A percentile compares a stretch with the other conserved stretches of the same genome.
These are phyloP conservation scores for Pemphigus obesinymphae DNA, from an alignment of 1,140 invertebrate genomes.

Conservation along the genomic window DNA sequence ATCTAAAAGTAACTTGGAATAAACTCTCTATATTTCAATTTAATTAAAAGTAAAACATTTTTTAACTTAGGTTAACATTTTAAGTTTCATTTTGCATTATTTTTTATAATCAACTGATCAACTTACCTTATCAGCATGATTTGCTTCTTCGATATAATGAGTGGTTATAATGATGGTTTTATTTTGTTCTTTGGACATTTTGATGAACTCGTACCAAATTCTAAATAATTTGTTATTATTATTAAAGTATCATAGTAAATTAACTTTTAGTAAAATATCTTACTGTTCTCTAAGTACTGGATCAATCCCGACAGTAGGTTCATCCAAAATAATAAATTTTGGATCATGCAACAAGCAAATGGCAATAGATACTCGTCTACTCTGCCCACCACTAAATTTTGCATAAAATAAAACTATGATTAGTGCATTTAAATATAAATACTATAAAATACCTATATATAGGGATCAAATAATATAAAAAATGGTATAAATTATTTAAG, in stretches of 20 bases:
- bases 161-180: slow-evolving; percentile 84
- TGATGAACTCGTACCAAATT: slow-evolving; percentile 83
- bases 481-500: too few species aligned
- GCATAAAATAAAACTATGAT: too few species aligned
- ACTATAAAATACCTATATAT: too few species aligned
- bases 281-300: slow-evolving; percentile 72
- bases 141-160: slow-evolving; percentile 90
- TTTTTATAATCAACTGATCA: too few species aligned
- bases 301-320: slow-evolving; percentile 86
- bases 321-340: slow-evolving; percentile 80
- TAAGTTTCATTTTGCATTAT: too few species aligned
- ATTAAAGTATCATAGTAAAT: slow-evolving; percentile 40
- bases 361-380: slow-evolving; percentile 77
- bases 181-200: slow-evolving; percentile 61
- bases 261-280: too few species aligned
- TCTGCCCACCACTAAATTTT: slow-evolving; percentile 72
- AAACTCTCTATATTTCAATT: too few species aligned
- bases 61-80: too few species aligned
- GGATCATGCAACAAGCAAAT: slow-evolving; percentile 78
- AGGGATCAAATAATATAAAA: too few species aligned
- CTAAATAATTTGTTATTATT: slow-evolving; percentile 53
- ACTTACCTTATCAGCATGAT: slow-evolving; percentile 74
- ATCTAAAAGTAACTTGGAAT: too few species aligned
- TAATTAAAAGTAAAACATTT: too few species aligned
- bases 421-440: too few species aligned